phyloP scores from a whole-genome alignment of 2,797 vertebrate species.

The Neostethus bicornis region DNA sequence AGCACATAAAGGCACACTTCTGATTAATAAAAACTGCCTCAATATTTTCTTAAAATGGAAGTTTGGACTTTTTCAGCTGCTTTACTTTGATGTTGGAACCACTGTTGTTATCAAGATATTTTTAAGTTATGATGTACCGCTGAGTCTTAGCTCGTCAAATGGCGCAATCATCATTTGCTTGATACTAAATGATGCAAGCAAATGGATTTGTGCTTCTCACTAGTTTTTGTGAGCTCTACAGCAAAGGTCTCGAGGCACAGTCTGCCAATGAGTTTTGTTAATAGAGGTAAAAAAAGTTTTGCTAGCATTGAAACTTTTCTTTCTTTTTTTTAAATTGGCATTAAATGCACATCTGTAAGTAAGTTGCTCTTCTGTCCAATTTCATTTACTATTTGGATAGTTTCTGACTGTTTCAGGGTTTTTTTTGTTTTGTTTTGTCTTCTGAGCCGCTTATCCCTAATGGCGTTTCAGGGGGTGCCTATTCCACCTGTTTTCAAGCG shows the following conservation, averaged over 20 bases:
- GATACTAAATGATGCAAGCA: conserved; percentile 1
- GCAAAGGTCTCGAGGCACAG: neutral
- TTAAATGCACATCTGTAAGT: neutral
- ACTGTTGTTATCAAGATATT: conserved; percentile 39
- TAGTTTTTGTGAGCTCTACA: neutral
- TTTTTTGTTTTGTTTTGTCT: too few relatives aligned
- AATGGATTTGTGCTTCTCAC: neutral
- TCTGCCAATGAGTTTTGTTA: neutral
- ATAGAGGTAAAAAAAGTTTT: neutral
- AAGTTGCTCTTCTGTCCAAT: too few relatives aligned
- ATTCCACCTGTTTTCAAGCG: too few relatives aligned
- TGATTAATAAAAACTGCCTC: conserved; percentile 45
- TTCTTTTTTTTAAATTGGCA: too few relatives aligned
- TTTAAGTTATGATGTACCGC: conserved; percentile 26
- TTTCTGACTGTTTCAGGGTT: too few relatives aligned
- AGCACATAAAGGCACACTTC: conserved; percentile 37
- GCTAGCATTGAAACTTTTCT: neutral
- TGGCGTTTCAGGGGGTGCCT: too few relatives aligned
- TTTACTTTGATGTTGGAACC: conserved; percentile 55
- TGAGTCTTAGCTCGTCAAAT: conserved; percentile 15
- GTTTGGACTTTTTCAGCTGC: conserved; percentile 34
- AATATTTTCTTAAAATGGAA: conserved; percentile 40
- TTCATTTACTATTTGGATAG: too few relatives aligned
- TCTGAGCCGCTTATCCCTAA: too few relatives aligned
- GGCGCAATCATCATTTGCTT: conserved; percentile 22